Evolutionary conservation across 1,140 invertebrate species (phyloP), one percentile per base, ranked within the genome.

Genomic region (Solen grandis): DNA sequence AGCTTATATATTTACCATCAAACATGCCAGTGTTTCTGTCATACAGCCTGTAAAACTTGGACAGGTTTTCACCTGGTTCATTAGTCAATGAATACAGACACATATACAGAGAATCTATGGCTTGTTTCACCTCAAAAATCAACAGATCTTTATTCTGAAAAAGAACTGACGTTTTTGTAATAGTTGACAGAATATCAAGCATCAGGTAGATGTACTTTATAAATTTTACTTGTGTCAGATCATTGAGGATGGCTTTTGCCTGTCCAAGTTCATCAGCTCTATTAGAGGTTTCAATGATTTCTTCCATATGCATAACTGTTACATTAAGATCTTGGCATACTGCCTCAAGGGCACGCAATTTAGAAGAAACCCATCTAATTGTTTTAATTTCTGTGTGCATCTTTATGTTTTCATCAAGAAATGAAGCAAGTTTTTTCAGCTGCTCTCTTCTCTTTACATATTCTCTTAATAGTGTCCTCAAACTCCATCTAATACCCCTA

Each of bases 21-120:
- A 66, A 66, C 41, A 50, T 46, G 22, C 25, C 2, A 27, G 63
- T 25, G 8, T 66, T 5, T 2, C 2, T n/a, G 22, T 66, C 63
- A 66, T 46, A 66, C 63, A 66, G 29, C n/a, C 63, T 66, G 41
- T 66, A 66, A 27, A 50, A 46, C 22, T 66, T 46, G 8, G 63
- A 41, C 27, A 65, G 35, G n/a, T 65, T 65, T 65, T 65, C 29
- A 3, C 31, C 62, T 36, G 33, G 62, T 65, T 35, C 62, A 5
- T n/a, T n/a, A n/a, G n/a, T n/a, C n/a, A n/a, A n/a, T n/a, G n/a
- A n/a, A n/a, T n/a, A n/a, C n/a, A n/a, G n/a, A n/a, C n/a, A n/a
- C n/a, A n/a, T n/a, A n/a, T n/a, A n/a, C n/a, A n/a, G n/a, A n/a
- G n/a, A n/a, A n/a, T n/a, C n/a, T n/a, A n/a, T n/a, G n/a, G n/a